Percentiles rank a stretch among this genome's conserved stretches.
Evolutionary conservation across 2,113 vertebrate genomes (phyloP).

Genomic region (Mus spicilegus): DNA sequence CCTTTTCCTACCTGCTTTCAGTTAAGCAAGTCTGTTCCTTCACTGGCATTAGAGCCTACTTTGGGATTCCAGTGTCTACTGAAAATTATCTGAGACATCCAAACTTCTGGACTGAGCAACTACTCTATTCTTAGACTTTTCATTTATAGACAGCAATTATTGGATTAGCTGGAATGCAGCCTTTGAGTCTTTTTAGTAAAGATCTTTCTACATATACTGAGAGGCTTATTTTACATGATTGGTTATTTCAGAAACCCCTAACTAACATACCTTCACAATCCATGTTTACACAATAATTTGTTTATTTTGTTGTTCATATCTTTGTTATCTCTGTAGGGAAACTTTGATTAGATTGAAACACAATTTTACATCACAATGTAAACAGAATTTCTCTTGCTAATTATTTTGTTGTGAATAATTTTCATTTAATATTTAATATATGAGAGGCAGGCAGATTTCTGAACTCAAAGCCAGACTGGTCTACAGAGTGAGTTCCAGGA

Average conservation of each 20-base stretch:
- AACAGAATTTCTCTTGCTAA: not conserved
- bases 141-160: not conserved
- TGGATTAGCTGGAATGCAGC: not conserved
- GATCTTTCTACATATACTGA: too few relatives aligned
- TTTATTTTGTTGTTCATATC: not conserved
- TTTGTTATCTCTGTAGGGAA: not conserved
- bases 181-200: not conserved
- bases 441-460: not conserved
- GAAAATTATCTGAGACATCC: not conserved
- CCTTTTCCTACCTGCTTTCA: not conserved
- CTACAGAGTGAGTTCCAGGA: too few relatives aligned
- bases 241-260: not conserved
- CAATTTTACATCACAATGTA: not conserved
- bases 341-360: not conserved
- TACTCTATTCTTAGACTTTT: not conserved
- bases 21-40: not conserved
- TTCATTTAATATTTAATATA: not conserved
- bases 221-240: too few relatives aligned
- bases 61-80: not conserved
- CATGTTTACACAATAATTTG: not conserved
- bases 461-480: too few relatives aligned
- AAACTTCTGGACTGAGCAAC: not conserved
- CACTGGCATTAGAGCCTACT: not conserved
- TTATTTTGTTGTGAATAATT: not conserved
- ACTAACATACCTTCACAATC: not conserved